Percentiles rank a stretch among this genome's conserved stretches.
These are phyloP conservation scores for Drosophila kokeensis DNA, from an alignment of 2,888 invertebrate species.

Conservation along the genomic window DNA sequence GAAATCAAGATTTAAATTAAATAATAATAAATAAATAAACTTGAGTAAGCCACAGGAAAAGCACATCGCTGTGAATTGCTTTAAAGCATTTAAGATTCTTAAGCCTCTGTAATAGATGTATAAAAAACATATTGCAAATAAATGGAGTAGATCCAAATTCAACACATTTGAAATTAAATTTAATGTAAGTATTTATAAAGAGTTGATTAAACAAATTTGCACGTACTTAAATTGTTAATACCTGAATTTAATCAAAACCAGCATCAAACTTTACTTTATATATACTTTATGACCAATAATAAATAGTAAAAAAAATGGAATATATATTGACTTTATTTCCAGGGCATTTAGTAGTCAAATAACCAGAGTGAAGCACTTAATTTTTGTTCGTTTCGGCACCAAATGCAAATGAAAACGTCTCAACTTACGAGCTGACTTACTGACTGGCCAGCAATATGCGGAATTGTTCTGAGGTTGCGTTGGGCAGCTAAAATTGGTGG, in stretches of 20 bases:
- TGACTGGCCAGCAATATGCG: slow-evolving; percentile 32
- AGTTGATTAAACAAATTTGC: too few relatives aligned
- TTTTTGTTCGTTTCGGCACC: slow-evolving; percentile 37
- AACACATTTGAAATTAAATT: not conserved
- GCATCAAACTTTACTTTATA: too few relatives aligned
- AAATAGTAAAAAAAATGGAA: not conserved
- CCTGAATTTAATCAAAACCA: too few relatives aligned
- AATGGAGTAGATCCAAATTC: not conserved
- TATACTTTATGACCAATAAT: too few relatives aligned
- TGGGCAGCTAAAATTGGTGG: not conserved
- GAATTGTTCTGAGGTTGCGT: slow-evolving; percentile 7
- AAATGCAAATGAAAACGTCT: slow-evolving; percentile 80
- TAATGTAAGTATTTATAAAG: too few relatives aligned
- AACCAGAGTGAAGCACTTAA: not conserved
- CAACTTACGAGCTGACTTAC: slow-evolving; percentile 58
- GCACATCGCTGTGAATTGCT: not conserved
- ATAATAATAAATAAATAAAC: not conserved
- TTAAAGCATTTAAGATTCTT: too few relatives aligned
- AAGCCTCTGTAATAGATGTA: too few relatives aligned
- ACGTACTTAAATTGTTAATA: too few relatives aligned
- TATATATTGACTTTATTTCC: not conserved
- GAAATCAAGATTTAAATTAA: not conserved
- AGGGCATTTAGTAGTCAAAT: slow-evolving; percentile 15
- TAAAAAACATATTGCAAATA: too few relatives aligned
- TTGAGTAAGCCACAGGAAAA: not conserved